Evolutionary conservation across 2,797 vertebrate genomes (phyloP), one percentile per base, ranked within the genome.

Genomic region (Babyrousa celebensis): DNA sequence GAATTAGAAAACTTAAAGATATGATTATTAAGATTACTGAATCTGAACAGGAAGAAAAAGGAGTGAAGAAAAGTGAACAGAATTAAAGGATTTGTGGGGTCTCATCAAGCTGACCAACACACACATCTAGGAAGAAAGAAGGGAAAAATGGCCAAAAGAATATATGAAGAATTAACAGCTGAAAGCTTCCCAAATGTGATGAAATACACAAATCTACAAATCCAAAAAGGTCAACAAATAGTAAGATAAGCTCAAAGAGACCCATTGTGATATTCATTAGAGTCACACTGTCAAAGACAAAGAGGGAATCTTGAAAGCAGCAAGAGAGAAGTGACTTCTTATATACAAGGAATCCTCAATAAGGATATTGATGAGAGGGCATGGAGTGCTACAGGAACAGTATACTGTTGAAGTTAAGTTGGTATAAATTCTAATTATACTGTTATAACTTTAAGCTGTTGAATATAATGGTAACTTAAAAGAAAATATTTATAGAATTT

Each of bases 401-500:
- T 71, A 40, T 78, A 21, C 63, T 83, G 11, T 18, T 86, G 60
- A 85, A 85, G 25, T 20, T 56, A 92, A 65, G 4, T 25, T 82
- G 27, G 20, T 36, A 25, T 74, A 74, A 88, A 91, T 84, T 95
- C 48, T 84, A 43, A 74, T 72, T 88, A 91, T 62, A 60, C 40
- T 88, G 17, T 40, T 91, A 60, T 40, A 87, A 77, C 1, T 65
- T 91, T 74, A 74, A 16, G 23, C 56, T 88, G 43, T 72, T 62
- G 32, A 88, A 9, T 79, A 54, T 58, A 93, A 87, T 67, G 52
- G 21, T 54, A 70, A 78, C 20, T 56, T 91, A 32, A 74, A 70
- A 75, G 54, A 87, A 93, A 93, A 84, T 72, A 78, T 25, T 16
- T 91, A 71, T 93, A 43, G 58, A 88, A 72, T 93, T 72, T 65